Evolutionary conservation across 2,888 invertebrate genomes (phyloP).

Genomic region (Drosophila hamatofila): DNA sequence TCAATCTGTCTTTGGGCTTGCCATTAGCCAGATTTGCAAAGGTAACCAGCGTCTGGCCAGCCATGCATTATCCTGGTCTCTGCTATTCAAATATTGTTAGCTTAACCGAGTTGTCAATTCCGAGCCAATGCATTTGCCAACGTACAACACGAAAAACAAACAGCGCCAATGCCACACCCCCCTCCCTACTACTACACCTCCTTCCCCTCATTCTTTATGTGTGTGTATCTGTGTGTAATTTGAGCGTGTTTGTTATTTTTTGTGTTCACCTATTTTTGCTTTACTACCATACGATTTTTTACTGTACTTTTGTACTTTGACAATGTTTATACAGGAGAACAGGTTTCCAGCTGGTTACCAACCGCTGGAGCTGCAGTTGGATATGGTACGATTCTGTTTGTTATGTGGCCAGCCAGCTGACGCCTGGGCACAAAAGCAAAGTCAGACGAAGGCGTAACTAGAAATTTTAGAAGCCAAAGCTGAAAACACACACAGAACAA

Average conservation of each 20-base stretch:
- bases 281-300: not conserved
- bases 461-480: constrained; percentile 40
- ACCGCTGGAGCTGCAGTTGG: constrained; percentile 21
- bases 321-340: constrained; percentile 64
- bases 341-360: constrained; percentile 45
- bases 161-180: constrained; percentile 18
- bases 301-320: constrained; percentile 51
- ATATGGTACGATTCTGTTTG: constrained; percentile 54
- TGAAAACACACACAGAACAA: constrained; percentile 55
- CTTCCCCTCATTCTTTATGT: not conserved
- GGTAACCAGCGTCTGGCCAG: constrained; percentile 49
- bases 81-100: constrained; percentile 74
- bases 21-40: constrained; percentile 64
- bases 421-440: constrained; percentile 50
- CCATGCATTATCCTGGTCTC: constrained; percentile 49
- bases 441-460: constrained; percentile 24
- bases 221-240: constrained; percentile 40
- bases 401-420: constrained; percentile 57
- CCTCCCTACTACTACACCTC: too few species aligned
- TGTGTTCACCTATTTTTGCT: constrained; percentile 1
- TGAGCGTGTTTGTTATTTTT: constrained; percentile 29
- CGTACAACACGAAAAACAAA: constrained; percentile 62
- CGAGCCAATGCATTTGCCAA: constrained; percentile 69
- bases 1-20: constrained; percentile 9
- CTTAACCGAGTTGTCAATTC: constrained; percentile 76